phyloP scores from a whole-genome alignment of 2,113 vertebrate species.

The Lonchura striata region DNA sequence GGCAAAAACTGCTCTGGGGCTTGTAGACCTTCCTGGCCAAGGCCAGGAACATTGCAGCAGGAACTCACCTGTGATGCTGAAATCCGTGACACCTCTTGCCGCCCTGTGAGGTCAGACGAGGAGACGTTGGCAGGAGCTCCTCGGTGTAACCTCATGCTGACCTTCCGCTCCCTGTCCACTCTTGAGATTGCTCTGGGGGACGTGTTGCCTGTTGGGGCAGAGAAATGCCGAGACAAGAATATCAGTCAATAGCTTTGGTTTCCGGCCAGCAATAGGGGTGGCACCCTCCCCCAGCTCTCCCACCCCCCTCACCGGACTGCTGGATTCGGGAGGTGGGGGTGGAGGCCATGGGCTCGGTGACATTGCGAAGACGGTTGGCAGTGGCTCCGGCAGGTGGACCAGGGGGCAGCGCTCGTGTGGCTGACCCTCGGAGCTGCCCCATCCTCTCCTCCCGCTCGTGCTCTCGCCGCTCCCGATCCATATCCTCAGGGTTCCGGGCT shows the following conservation, averaged over 20 bases:
- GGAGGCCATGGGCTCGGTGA: slow-evolving; percentile 88
- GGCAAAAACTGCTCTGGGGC: background rate
- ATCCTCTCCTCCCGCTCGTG: slow-evolving; percentile 90
- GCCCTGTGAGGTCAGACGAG: slow-evolving; percentile 92
- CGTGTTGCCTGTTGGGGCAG: slow-evolving; percentile 82
- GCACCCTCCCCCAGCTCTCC: background rate
- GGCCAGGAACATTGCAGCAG: fast-evolving
- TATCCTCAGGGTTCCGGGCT: slow-evolving; percentile 89
- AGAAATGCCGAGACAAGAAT: fast-evolving
- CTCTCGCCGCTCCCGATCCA: slow-evolving; percentile 88
- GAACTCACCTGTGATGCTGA: slow-evolving; percentile 89
- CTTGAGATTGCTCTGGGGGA: slow-evolving; percentile 95
- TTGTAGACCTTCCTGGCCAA: background rate
- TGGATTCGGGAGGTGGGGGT: slow-evolving; percentile 91
- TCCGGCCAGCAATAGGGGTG: background rate
- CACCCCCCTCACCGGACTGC: slow-evolving; percentile 85
- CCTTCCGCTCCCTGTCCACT: slow-evolving; percentile 94
- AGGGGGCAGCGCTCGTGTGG: slow-evolving; percentile 78
- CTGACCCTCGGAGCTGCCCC: slow-evolving; percentile 82
- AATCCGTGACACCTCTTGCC: slow-evolving; percentile 89
- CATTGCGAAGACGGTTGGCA: slow-evolving; percentile 88
- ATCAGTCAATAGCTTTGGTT: background rate
- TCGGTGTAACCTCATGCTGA: slow-evolving; percentile 95
- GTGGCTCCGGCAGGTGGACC: slow-evolving; percentile 76
- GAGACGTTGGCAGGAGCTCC: slow-evolving; percentile 94